A percentile compares a stretch with the other conserved stretches of the same genome.
Evolutionary conservation across 1,140 invertebrate genomes (phyloP).

Genomic region (Drosophila biarmipes): DNA sequence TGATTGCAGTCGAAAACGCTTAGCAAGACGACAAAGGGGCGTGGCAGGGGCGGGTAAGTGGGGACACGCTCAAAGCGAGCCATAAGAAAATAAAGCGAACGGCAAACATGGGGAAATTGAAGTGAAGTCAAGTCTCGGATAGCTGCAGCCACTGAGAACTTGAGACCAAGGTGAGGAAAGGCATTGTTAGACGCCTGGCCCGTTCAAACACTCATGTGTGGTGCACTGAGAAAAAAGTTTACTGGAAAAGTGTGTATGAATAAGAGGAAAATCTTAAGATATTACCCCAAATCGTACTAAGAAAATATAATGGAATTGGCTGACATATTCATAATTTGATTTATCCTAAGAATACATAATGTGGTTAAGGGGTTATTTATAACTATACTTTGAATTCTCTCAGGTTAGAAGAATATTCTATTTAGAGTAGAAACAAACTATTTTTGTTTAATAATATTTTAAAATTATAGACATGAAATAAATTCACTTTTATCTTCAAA

Average conservation of each 20-base stretch:
- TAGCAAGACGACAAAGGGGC: constrained; percentile 47
- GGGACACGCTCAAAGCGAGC: constrained; percentile 42
- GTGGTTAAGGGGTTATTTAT: too few relatives aligned
- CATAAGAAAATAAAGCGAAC: constrained; percentile 71
- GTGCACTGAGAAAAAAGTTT: background rate
- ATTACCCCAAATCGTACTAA: background rate
- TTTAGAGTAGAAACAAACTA: too few relatives aligned
- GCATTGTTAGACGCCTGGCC: constrained; percentile 22
- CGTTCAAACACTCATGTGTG: constrained; percentile 24
- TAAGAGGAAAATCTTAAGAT: too few relatives aligned
- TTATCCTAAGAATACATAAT: too few relatives aligned
- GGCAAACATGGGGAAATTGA: constrained; percentile 72
- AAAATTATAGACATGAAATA: too few relatives aligned
- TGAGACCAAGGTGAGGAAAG: constrained; percentile 45
- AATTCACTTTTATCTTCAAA: too few relatives aligned
- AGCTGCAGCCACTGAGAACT: constrained; percentile 38
- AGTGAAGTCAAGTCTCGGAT: constrained; percentile 68
- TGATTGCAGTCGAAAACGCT: constrained; percentile 80
- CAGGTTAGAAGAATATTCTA: too few relatives aligned
- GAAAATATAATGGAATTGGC: background rate
- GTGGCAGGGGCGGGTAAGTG: constrained; percentile 11
- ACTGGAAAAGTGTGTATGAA: too few relatives aligned
- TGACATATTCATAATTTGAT: background rate
- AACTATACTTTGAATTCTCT: too few relatives aligned
- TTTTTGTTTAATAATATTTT: too few relatives aligned